These are phyloP conservation scores for Trachymyrmex septentrionalis DNA, from an alignment of 1,140 invertebrate species.

Conservation along the genomic window DNA sequence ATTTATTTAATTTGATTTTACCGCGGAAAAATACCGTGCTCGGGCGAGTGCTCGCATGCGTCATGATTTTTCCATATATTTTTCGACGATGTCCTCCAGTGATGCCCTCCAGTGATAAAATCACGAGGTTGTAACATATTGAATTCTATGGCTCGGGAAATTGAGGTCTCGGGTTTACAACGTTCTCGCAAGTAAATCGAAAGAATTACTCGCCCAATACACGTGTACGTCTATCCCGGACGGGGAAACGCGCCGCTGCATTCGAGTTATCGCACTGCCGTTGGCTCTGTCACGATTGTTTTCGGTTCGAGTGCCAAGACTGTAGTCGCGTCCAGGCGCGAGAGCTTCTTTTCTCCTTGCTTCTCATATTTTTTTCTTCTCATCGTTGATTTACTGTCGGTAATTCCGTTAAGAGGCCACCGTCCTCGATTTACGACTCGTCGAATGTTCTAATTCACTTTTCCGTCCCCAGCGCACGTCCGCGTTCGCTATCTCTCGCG, in stretches of 20 bases:
- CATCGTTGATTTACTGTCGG: constrained; percentile 74
- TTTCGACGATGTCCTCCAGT: background rate
- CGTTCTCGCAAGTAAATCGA: constrained; percentile 32
- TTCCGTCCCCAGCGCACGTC: constrained; percentile 40
- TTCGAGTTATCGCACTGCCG: constrained; percentile 38
- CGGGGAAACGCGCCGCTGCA: background rate
- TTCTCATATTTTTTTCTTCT: constrained; percentile 54
- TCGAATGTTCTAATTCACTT: constrained; percentile 78
- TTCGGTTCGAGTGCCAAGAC: constrained; percentile 55
- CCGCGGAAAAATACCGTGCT: constrained; percentile 40
- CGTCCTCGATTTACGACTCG: constrained; percentile 73
- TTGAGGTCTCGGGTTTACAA: constrained; percentile 15
- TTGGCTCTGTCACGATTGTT: constrained; percentile 60
- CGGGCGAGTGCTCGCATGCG: background rate
- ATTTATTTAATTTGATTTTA: constrained; percentile 52
- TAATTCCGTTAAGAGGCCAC: constrained; percentile 77
- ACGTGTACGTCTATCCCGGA: constrained; percentile 30
- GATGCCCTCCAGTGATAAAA: background rate
- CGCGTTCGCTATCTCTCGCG: constrained; percentile 30
- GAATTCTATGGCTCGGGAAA: constrained; percentile 29
- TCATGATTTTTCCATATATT: constrained; percentile 36
- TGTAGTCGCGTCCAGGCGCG: constrained; percentile 44
- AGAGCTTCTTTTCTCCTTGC: constrained; percentile 49
- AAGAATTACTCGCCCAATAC: constrained; percentile 55
- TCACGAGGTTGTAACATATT: constrained; percentile 18